A percentile compares a stretch with the other conserved stretches of the same genome.
These are phyloP conservation scores for Morone chrysops DNA, from an alignment of 2,113 vertebrate species.

Conservation along the genomic window DNA sequence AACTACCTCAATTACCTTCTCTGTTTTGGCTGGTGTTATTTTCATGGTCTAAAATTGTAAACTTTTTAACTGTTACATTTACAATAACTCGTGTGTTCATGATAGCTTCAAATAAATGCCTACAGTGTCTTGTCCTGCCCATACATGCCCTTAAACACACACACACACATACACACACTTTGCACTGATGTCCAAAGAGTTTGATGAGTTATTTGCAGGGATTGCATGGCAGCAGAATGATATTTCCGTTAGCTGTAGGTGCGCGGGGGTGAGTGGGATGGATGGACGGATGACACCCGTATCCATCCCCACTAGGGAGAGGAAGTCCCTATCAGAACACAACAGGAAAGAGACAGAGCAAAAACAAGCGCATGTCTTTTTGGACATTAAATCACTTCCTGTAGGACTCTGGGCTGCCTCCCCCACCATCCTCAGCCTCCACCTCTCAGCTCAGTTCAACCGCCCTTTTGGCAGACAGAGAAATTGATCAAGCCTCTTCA, in stretches of 20 bases:
- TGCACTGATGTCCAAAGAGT: conserved; percentile 6
- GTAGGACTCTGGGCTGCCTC: conserved; percentile 64
- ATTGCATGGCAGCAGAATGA: conserved; percentile 59
- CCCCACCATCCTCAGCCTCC: conserved; percentile 33
- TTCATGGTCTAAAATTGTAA: neutral
- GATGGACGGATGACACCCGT: conserved; percentile 82
- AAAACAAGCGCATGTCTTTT: conserved; percentile 86
- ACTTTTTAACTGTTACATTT: neutral
- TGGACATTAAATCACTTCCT: conserved; percentile 88
- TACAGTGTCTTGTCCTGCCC: neutral
- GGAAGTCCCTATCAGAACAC: conserved; percentile 88
- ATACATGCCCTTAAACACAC: too few species aligned
- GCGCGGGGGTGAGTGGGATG: conserved; percentile 55
- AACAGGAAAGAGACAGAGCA: conserved; percentile 86
- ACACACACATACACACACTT: neutral
- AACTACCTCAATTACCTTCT: conserved; percentile 10
- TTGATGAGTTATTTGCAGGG: conserved; percentile 1
- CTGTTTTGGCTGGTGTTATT: neutral
- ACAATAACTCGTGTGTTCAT: neutral
- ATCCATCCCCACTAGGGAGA: conserved; percentile 83
- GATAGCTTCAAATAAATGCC: neutral
- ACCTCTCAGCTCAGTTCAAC: conserved; percentile 35
- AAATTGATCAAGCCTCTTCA: conserved; percentile 43
- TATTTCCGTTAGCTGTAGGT: conserved; percentile 69
- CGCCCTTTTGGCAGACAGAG: conserved; percentile 29